phyloP scores from a whole-genome alignment of 2,113 vertebrate genomes.

The Galeopterus variegatus region DNA sequence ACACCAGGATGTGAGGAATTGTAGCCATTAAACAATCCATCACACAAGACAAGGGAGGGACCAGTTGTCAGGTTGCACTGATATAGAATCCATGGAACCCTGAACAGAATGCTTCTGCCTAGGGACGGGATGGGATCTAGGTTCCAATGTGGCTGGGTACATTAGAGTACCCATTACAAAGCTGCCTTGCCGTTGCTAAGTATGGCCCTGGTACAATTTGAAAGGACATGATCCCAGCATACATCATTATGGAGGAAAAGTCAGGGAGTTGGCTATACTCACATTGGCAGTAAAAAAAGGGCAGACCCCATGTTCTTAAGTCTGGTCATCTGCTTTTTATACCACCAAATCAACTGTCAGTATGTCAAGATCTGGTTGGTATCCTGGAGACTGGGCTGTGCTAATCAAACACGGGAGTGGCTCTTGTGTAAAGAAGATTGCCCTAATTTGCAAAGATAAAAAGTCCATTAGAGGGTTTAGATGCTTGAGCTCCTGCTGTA shows the following conservation, averaged over 20 bases:
- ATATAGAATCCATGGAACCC: background rate
- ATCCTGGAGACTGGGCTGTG: background rate
- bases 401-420: slow-evolving; percentile 11
- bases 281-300: background rate
- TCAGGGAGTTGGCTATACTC: background rate
- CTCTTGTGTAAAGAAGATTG: slow-evolving; percentile 1
- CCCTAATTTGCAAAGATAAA: background rate
- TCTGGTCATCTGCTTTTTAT: slow-evolving; percentile 11
- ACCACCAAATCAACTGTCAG: background rate
- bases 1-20: background rate
- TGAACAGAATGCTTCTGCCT: background rate
- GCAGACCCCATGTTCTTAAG: background rate
- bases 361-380: slow-evolving; percentile 4
- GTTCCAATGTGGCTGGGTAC: background rate
- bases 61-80: background rate
- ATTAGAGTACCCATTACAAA: background rate
- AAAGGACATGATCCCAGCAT: background rate
- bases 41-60: background rate
- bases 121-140: background rate
- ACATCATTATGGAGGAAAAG: background rate
- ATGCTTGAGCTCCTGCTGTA: slow-evolving; percentile 1
- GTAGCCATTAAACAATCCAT: background rate
- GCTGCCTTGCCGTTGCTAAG: background rate
- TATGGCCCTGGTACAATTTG: background rate
- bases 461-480: background rate